Evolutionary conservation across 2,797 vertebrate species (phyloP).

Genomic region (Semaprochilodus insignis): DNA sequence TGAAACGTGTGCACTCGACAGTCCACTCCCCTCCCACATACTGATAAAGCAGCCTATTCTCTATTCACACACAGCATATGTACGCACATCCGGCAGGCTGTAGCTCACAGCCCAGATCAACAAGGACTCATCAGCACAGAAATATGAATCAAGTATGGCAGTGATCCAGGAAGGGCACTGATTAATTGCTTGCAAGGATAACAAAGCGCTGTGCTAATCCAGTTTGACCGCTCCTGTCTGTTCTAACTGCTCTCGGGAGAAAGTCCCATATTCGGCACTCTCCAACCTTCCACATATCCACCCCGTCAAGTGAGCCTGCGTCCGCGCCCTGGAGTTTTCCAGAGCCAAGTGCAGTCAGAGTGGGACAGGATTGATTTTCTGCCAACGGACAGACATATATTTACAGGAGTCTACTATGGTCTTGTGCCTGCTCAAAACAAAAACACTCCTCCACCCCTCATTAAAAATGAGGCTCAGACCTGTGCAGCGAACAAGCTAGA

Average conservation of each 20-base stretch:
- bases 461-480: slow-evolving; percentile 49
- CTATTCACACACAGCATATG: slow-evolving; percentile 25
- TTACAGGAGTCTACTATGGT: slow-evolving; percentile 35
- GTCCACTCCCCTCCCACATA: neutral
- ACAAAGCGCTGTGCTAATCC: slow-evolving; percentile 64
- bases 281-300: slow-evolving; percentile 47
- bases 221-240: slow-evolving; percentile 61
- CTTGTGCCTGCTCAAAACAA: slow-evolving; percentile 24
- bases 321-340: slow-evolving; percentile 38
- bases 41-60: neutral
- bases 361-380: slow-evolving; percentile 50
- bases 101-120: slow-evolving; percentile 25
- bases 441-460: slow-evolving; percentile 1
- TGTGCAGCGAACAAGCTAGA: slow-evolving; percentile 62
- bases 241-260: slow-evolving; percentile 58
- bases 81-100: slow-evolving; percentile 18
- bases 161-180: slow-evolving; percentile 55
- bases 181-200: slow-evolving; percentile 65
- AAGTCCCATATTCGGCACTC: slow-evolving; percentile 47
- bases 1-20: neutral
- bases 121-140: slow-evolving; percentile 44
- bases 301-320: slow-evolving; percentile 44
- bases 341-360: slow-evolving; percentile 15
- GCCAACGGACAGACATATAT: slow-evolving; percentile 25
- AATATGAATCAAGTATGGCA: slow-evolving; percentile 45